These are phyloP conservation scores for Amblyraja radiata DNA, from an alignment of 2,797 vertebrate genomes.

Conservation along the genomic window DNA sequence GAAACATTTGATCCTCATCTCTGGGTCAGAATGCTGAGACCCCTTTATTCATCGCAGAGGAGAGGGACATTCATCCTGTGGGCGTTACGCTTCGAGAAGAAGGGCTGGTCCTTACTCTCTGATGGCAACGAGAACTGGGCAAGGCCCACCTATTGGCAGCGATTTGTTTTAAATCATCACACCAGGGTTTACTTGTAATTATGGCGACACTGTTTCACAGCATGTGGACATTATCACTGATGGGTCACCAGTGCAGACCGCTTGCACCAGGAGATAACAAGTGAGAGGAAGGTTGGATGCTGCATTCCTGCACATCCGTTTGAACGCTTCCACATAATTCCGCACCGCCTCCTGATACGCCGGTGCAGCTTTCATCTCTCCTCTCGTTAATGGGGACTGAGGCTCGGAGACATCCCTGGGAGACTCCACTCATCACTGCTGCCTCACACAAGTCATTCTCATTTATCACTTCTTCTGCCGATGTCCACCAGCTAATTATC, in stretches of 20 bases:
- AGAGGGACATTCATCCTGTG: too few species aligned
- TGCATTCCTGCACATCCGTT: neutral
- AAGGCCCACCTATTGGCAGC: neutral
- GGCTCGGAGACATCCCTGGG: neutral
- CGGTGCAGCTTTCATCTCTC: neutral
- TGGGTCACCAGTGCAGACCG: neutral
- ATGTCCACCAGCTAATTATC: neutral
- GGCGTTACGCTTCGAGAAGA: neutral
- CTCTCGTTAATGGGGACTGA: neutral
- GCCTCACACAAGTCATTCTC: neutral
- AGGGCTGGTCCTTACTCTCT: neutral
- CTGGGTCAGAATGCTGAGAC: too few species aligned
- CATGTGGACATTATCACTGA: neutral
- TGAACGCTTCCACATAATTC: neutral
- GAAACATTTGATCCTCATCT: too few species aligned
- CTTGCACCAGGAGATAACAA: neutral
- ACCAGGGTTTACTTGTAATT: neutral
- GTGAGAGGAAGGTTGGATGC: too few species aligned
- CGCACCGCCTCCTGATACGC: too few species aligned
- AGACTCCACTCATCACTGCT: neutral
- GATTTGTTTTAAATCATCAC: neutral
- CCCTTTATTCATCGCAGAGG: too few species aligned
- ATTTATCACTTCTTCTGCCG: conserved; percentile 10
- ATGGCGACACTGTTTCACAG: neutral
- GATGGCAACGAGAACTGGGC: neutral